A percentile compares a stretch with the other conserved stretches of the same genome.
Evolutionary conservation across 2,888 invertebrate genomes (phyloP).

Genomic region (Criorhina ranunculi): DNA sequence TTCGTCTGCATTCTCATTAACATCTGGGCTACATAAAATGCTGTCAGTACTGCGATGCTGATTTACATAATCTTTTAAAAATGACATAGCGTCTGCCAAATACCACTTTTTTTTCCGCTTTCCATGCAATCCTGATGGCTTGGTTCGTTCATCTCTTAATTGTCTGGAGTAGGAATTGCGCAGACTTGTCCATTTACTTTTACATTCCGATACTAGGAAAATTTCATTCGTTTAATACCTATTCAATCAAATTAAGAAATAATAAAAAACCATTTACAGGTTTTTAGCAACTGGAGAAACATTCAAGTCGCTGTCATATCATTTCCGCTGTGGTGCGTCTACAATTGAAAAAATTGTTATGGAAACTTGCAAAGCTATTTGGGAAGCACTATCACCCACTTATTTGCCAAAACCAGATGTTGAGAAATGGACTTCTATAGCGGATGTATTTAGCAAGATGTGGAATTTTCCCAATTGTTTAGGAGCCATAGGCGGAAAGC

Average conservation of each 20-base stretch:
- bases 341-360: conserved; percentile 48
- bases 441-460: conserved; percentile 23
- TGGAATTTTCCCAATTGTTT: conserved; percentile 39
- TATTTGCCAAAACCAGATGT: conserved; percentile 49
- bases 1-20: conserved; percentile 12
- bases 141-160: not conserved
- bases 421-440: conserved; percentile 43
- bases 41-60: conserved; percentile 3
- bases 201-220: conserved; percentile 16
- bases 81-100: conserved; percentile 18
- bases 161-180: conserved; percentile 24
- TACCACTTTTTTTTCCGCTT: conserved; percentile 15
- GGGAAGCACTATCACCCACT: conserved; percentile 41
- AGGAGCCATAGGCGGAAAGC: conserved; percentile 38
- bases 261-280: conserved; percentile 17
- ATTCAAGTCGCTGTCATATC: conserved; percentile 36
- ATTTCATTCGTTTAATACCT: not conserved
- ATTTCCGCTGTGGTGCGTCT: conserved; percentile 41
- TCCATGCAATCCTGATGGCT: conserved; percentile 6
- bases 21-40: conserved; percentile 20
- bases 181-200: conserved; percentile 23
- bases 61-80: conserved; percentile 37
- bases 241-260: not conserved
- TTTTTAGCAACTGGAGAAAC: conserved; percentile 30
- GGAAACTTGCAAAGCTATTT: conserved; percentile 50